A percentile compares a stretch with the other conserved stretches of the same genome.
Evolutionary conservation across 2,113 vertebrate genomes (phyloP).

Genomic region (Coptodon rendalli): DNA sequence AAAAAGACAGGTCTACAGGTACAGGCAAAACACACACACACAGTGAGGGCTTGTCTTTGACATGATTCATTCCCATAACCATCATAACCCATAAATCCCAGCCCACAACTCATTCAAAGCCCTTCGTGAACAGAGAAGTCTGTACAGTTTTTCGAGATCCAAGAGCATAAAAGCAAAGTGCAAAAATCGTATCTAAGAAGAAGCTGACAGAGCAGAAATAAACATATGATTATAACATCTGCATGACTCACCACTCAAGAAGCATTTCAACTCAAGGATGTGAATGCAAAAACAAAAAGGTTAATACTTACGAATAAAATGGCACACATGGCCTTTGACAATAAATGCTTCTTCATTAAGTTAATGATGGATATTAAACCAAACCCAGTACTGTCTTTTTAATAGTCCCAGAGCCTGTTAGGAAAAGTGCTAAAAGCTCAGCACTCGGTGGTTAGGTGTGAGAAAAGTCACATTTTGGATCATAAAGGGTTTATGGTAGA

Average conservation of each 20-base stretch:
- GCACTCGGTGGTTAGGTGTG: neutral
- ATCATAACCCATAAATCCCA: neutral
- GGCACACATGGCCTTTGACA: neutral
- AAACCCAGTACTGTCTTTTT: neutral
- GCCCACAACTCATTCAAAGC: neutral
- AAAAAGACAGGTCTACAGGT: neutral
- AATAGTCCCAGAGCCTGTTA: neutral
- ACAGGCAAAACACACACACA: neutral
- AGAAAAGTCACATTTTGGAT: neutral
- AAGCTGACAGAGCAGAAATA: neutral
- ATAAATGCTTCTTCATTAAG: neutral
- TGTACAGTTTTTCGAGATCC: neutral
- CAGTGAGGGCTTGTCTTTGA: neutral
- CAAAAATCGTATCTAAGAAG: neutral
- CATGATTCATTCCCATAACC: neutral
- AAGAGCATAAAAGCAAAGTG: neutral
- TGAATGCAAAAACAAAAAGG: neutral
- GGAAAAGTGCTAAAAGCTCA: neutral
- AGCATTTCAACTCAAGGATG: neutral
- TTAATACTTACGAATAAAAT: neutral
- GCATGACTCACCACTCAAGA: neutral
- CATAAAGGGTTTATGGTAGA: neutral
- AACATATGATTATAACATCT: neutral
- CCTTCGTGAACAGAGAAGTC: neutral
- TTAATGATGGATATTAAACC: neutral